These are phyloP conservation scores for Bombylius major DNA, from an alignment of 2,888 invertebrate species.

Conservation along the genomic window DNA sequence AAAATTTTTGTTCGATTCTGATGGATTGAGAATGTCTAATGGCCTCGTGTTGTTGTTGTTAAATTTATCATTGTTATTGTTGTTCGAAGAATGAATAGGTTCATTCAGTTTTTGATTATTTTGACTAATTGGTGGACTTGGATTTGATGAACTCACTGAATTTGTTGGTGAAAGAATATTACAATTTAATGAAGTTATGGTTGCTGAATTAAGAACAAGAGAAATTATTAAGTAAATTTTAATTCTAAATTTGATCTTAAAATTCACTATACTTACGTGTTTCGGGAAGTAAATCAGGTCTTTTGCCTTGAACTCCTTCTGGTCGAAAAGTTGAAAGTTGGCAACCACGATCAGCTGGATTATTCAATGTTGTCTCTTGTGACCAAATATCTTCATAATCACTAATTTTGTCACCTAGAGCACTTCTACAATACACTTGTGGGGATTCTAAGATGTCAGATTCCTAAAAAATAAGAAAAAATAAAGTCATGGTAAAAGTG, in stretches of 20 bases:
- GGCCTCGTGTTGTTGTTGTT: conserved; percentile 2
- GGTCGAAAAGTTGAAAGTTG: conserved; percentile 37
- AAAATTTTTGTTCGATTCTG: conserved; percentile 23
- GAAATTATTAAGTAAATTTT: background rate
- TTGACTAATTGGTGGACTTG: conserved; percentile 16
- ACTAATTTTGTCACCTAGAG: conserved; percentile 80
- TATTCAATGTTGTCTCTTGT: conserved; percentile 40
- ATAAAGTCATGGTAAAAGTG: background rate
- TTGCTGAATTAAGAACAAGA: conserved; percentile 29
- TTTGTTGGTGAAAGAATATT: conserved; percentile 37
- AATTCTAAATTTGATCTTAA: background rate
- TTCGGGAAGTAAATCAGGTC: conserved; percentile 49
- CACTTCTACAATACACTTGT: conserved; percentile 70
- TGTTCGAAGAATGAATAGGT: background rate
- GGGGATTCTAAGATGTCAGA: conserved; percentile 76
- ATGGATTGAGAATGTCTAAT: conserved; percentile 11
- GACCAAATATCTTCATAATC: conserved; percentile 95
- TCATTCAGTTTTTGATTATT: background rate
- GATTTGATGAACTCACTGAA: conserved; percentile 24
- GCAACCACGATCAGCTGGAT: conserved; percentile 42
- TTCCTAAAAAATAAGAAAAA: conserved; percentile 41
- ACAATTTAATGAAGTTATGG: conserved; percentile 44
- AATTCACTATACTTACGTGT: conserved; percentile 38
- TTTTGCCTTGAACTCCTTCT: conserved; percentile 26
- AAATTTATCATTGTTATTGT: conserved; percentile 1